Evolutionary conservation across 2,888 invertebrate genomes (phyloP).

Genomic region (Fragum fragum): DNA sequence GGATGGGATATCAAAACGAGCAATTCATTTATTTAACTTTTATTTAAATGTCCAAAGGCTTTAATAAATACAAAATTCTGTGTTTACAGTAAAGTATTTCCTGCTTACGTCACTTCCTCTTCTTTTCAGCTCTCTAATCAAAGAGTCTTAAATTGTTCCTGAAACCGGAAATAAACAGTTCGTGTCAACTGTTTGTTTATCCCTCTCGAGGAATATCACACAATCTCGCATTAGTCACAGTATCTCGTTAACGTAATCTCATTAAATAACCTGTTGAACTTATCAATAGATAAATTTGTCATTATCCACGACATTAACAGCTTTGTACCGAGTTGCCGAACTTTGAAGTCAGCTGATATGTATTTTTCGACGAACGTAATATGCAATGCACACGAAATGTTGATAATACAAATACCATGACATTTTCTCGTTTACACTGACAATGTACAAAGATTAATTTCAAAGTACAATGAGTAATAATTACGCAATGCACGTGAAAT

Average conservation of each 20-base stretch:
- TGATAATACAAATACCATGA: neutral
- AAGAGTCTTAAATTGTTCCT: neutral
- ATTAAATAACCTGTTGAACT: neutral
- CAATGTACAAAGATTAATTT: no score
- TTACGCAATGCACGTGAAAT: no score
- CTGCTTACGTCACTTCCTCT: no score
- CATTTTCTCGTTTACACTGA: neutral
- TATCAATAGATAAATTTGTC: neutral
- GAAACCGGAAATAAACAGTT: neutral
- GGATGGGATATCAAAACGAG: no score
- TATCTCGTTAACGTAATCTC: slow-evolving; percentile 2
- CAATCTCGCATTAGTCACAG: neutral
- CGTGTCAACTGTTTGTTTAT: neutral
- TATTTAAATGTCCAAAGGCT: no score
- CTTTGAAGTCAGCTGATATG: neutral
- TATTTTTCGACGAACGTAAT: neutral
- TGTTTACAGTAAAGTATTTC: no score
- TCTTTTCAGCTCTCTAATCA: no score
- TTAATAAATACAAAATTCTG: no score
- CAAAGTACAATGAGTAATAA: no score
- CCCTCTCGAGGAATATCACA: neutral
- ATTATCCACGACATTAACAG: neutral
- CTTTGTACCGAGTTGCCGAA: neutral
- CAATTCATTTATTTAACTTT: no score
- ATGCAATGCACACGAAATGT: neutral